Percentiles rank a stretch among this genome's conserved stretches.
phyloP scores from a whole-genome alignment of 64 coral and sea anemone species.

The Pocillopora verrucosa region DNA sequence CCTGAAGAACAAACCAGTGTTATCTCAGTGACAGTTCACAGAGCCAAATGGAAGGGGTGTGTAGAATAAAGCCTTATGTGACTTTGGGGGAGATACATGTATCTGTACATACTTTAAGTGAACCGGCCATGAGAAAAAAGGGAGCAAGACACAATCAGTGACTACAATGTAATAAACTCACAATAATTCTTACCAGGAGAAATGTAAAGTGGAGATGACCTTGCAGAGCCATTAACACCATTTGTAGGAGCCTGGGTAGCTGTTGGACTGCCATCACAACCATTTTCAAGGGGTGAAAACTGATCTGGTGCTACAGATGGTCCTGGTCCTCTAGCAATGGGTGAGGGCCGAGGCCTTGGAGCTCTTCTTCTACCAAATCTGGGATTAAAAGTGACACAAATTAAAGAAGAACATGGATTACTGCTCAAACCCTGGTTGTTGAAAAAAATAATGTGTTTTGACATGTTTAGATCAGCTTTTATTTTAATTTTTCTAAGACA shows the following conservation, averaged over 20 bases:
- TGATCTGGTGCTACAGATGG: neutral
- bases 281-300: constrained; percentile 39
- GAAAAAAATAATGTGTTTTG: too few relatives aligned
- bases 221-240: neutral
- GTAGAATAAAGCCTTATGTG: too few relatives aligned
- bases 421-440: too few relatives aligned
- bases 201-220: constrained; percentile 26
- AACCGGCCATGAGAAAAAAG: too few relatives aligned
- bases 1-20: constrained; percentile 8
- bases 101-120: too few relatives aligned
- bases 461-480: too few relatives aligned
- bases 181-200: neutral
- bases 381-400: neutral
- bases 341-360: neutral
- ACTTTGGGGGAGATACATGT: too few relatives aligned
- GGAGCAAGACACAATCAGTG: too few relatives aligned
- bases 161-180: too few relatives aligned
- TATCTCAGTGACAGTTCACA: neutral
- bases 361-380: constrained; percentile 12
- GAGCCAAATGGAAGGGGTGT: neutral
- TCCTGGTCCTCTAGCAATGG: constrained; percentile 25
- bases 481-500: too few relatives aligned
- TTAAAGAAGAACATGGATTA: too few relatives aligned
- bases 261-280: constrained; percentile 24
- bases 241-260: constrained; percentile 29